A percentile compares a stretch with the other conserved stretches of the same genome.
Conservation (phyloP, 2,797 vertebrate genomes). For the Argentina silus region DNA sequence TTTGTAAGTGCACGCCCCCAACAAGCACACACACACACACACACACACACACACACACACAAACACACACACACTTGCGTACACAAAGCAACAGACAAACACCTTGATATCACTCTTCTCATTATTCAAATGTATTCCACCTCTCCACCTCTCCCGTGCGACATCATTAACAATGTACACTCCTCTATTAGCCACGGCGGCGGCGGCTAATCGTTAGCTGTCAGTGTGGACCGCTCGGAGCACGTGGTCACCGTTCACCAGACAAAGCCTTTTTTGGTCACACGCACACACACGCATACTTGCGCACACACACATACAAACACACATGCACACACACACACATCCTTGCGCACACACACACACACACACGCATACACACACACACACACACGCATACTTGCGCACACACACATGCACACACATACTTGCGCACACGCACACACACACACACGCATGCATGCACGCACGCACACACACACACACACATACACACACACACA, state of each 20-base stretch:
- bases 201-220: slow-evolving; percentile 76
- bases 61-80: slow-evolving; percentile 48
- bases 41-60: slow-evolving; percentile 43
- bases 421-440: too few species aligned
- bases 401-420: neutral
- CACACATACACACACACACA: neutral
- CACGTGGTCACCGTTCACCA: slow-evolving; percentile 53
- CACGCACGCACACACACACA: neutral
- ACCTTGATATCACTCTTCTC: slow-evolving; percentile 57
- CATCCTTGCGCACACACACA: too few species aligned
- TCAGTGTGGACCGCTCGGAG: slow-evolving; percentile 67
- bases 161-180: slow-evolving; percentile 75
- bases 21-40: slow-evolving; percentile 5
- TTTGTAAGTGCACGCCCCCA: neutral
- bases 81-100: slow-evolving; percentile 41
- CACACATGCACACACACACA: too few species aligned
- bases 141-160: slow-evolving; percentile 71
- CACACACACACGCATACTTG: too few species aligned
- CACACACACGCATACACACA: neutral
- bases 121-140: slow-evolving; percentile 80
- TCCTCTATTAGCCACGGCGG: slow-evolving; percentile 68
- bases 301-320: too few species aligned
- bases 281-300: neutral
- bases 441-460: neutral
- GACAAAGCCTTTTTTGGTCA: slow-evolving; percentile 8